Percentiles rank a stretch among this genome's conserved stretches.
These are phyloP conservation scores for Scolanthus callimorphus DNA, from an alignment of 92 coral and sea anemone genomes.

Conservation along the genomic window DNA sequence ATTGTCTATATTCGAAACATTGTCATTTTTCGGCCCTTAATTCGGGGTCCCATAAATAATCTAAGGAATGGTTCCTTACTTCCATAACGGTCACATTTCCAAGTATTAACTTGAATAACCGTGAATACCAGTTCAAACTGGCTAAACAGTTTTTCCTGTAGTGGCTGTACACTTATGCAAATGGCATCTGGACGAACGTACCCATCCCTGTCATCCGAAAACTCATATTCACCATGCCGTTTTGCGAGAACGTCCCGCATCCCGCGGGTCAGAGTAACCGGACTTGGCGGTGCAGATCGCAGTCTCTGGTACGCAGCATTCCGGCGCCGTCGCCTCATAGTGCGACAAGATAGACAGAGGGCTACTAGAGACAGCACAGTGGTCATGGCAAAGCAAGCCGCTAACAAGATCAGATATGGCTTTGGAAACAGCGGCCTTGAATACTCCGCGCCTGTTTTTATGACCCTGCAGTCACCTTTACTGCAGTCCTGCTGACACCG, in stretches of 20 bases:
- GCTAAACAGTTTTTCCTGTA: no score
- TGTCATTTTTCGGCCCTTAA: no score
- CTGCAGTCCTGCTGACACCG: conserved; percentile 47
- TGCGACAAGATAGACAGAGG: conserved; percentile 37
- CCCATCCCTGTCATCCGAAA: not conserved
- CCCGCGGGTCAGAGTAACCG: conserved; percentile 1
- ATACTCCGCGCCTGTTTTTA: not conserved
- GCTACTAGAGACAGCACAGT: conserved; percentile 34
- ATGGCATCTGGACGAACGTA: conserved; percentile 10
- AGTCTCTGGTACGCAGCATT: conserved; percentile 21
- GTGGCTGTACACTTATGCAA: conserved; percentile 8
- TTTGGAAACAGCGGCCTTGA: conserved; percentile 11
- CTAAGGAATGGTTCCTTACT: no score
- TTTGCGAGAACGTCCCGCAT: conserved; percentile 8
- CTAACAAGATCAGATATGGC: conserved; percentile 30
- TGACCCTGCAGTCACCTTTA: conserved; percentile 26
- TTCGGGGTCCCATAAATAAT: no score
- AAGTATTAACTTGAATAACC: no score
- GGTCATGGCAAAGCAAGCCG: conserved; percentile 54
- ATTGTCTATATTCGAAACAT: no score
- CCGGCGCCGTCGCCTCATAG: conserved; percentile 1
- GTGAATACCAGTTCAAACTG: no score
- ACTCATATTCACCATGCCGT: conserved; percentile 12
- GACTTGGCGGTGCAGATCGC: not conserved
- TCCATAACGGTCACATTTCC: no score